Evolutionary conservation across 2,888 invertebrate genomes (phyloP), one percentile per base, ranked within the genome.

Genomic region (Chloroclystis v-ata): DNA sequence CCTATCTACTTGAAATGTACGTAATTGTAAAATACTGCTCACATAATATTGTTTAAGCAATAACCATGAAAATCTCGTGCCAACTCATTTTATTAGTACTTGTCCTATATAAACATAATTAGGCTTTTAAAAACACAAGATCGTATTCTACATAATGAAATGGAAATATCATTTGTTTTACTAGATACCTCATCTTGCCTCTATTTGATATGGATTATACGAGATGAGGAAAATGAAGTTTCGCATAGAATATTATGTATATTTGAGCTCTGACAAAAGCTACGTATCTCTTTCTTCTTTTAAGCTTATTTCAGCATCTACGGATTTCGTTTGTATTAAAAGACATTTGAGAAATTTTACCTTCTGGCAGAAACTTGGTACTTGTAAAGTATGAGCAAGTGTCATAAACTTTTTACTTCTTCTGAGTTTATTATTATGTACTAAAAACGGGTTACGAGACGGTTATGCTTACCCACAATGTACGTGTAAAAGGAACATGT

Each of bases 221-320:
- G 62, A 69, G 65, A 64, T 59, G 63, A 65, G 57, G 63, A 66
- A 70, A 75, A 72, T 67, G 53, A 68, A 65, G 59, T 62, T 64
- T 58, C 52, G 51, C 32, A 40, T 56, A 49, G 48, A 52, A 63
- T 60, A 61, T 67, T 69, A 51, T 65, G 60, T 20, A 2, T 20
- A 20, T 69, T 65, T 61, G 63, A 64, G 64, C 60, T 64, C 56
- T 63, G 61, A 59, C 60, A 50, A 54, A 64, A 57, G 55, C 52
- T 39, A 58, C 54, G 61, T 56, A 61, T 63, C 52, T 20, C 52
- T 20, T 4, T 20, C 2, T 4, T 20, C 3, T 52, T 49, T 42
- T 51, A 53, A 46, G 50, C 48, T 43, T 56, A 57, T 63, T 61
- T 61, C 49, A 54, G 49, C 56, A 57, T 57, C 49, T 49, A 28